Base-by-base conservation (phyloP, 2,888 invertebrate species). In the Harmothoe impar region DNA sequence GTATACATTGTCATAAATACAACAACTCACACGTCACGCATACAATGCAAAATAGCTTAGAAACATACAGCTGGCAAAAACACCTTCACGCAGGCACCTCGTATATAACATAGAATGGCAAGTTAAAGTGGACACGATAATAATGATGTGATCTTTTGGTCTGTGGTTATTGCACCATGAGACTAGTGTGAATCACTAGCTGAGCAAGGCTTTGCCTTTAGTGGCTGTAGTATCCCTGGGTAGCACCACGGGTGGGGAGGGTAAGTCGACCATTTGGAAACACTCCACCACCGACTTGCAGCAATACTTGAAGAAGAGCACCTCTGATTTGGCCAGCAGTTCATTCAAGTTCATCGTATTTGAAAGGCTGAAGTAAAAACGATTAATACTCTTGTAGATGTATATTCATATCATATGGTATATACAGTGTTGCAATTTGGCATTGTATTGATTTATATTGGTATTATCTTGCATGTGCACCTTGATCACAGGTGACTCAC, bases 231-330 rank as follows among this genome's bases (percentile, higher is more conserved):
- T n/a, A n/a, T n/a, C 43, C 43, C 10, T 3, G 43, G 43, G 43
- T 43, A 43, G 43, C 43, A 77, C 43, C 81, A 23, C 0, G 33
- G 81, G 81, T 84, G 86, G 54, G 7, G 84, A 5, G 78, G 84
- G 91, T 33, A 92, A 68, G n/a, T 95, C 94, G 0, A 95, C 92
- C 91, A 95, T 91, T 25, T 94, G 93, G 91, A 95, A 95, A 89
- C 95, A 95, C 68, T 95, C 95, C 23, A 93, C 93, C 0, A 95
- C 95, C 0, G 94, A 94, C 89, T 94, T 95, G 85, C 94, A 94
- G 91, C 95, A 95, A 91, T 95, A 95, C 72, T 92, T 92, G 91
- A 94, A 94, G 92, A 95, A 95, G 81, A 95, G 91, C 0, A 93
- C 91, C 89, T 95, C 95, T 0, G 95, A 94, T 90, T 95, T 94